Evolutionary conservation across 1,140 invertebrate species (phyloP), one percentile per base, ranked within the genome.

Genomic region (Tetragnatha versicolor): DNA sequence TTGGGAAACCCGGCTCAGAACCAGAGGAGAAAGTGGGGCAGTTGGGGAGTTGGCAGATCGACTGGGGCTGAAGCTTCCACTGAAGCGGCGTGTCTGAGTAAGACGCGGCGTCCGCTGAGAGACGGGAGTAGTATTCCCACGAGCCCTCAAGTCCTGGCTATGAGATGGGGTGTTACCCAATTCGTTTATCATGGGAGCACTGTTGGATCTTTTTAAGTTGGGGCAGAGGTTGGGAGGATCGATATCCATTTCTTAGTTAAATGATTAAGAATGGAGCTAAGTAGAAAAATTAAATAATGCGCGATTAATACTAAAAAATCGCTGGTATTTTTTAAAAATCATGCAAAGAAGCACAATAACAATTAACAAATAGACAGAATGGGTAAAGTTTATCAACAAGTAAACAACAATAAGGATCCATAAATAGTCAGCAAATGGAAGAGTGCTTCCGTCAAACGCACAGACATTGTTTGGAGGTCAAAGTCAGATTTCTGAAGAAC

Each of bases 181-280:
- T 63, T 82, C 89, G 84, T 93, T 92, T 82, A 93, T 93, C 89
- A 93, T 93, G 77, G 93, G 93, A 80, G 93, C 93, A 88, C 92
- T 94, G 83, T 90, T 92, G 77, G 92, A 93, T 83, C 93, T 88
- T 86, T 94, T 94, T 33, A 94, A 86, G 66, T 89, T 89, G 77
- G 81, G 89, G 84, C 72, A 83, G 47, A 49, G 42, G 35, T 72
- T 72, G 5, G 80, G 80, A 31, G 80, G 80, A 73, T 81, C 80
- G 58, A 81, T 63, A 77, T 81, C 80, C 80, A 81, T 81, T 79
- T 77, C 35, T n/a, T 25, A 51, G 20, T 51, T 49, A 63, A 33
- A 31, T 66, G 2, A 58, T n/a, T 20, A 66, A 47, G 49, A 39
- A 70, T 12, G 27, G 37, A 70, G 37, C 12, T 37, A 70, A 70